Conservation (phyloP, 2,797 vertebrate genomes). For the Anolis apletophallus region DNA sequence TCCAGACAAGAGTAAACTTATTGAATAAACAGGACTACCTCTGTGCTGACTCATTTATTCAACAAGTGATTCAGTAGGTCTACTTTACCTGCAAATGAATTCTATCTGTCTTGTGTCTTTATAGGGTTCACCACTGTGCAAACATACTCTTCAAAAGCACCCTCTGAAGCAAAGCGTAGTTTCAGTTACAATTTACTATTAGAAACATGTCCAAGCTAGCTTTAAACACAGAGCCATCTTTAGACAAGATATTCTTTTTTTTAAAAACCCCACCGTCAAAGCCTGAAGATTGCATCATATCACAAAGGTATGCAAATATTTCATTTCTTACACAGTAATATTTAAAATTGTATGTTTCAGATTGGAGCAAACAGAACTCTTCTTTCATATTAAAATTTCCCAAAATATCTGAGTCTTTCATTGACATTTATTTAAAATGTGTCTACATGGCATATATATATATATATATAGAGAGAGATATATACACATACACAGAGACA, state of each 20-base stretch:
- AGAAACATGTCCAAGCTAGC: background rate
- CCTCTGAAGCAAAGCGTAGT: slow-evolving; percentile 2
- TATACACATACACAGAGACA: no score
- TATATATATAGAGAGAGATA: no score
- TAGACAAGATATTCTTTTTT: background rate
- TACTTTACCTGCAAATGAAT: background rate
- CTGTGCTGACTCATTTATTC: no score
- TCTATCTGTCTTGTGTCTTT: background rate
- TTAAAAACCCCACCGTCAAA: background rate
- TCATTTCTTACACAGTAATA: background rate
- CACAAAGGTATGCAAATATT: background rate
- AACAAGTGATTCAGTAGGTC: no score
- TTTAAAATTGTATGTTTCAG: background rate
- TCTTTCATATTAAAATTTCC: background rate
- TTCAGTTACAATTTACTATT: background rate
- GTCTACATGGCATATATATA: background rate
- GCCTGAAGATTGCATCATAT: background rate
- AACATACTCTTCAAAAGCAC: background rate
- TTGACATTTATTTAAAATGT: background rate
- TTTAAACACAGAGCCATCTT: background rate
- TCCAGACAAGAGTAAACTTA: background rate
- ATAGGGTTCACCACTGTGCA: background rate
- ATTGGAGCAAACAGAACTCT: background rate
- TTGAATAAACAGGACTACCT: no score
- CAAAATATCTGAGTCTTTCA: background rate